Conservation (phyloP, 2,888 invertebrate genomes). For the Meta bourneti region DNA sequence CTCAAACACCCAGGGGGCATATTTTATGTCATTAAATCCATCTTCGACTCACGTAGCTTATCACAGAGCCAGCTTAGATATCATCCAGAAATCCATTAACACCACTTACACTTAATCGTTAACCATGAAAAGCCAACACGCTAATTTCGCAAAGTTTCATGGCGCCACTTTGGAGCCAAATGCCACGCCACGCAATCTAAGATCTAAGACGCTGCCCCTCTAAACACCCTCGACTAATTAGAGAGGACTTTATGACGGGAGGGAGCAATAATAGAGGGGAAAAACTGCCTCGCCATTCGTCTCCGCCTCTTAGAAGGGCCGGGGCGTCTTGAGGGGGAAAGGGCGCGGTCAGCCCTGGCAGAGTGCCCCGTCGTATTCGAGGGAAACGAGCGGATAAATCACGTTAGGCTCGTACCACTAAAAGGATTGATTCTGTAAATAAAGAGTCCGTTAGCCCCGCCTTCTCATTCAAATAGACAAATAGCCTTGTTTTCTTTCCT, state of each 20-base stretch:
- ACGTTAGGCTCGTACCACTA: conserved; percentile 36
- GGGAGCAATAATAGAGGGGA: not conserved
- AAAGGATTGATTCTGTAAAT: conserved; percentile 48
- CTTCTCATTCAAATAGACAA: not conserved
- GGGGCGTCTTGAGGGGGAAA: conserved; percentile 11
- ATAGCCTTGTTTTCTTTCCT: not conserved
- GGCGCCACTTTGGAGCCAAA: not conserved
- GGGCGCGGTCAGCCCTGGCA: conserved; percentile 48
- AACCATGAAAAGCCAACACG: not conserved
- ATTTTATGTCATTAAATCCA: too few species aligned
- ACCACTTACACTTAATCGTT: not conserved
- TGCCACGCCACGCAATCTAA: not conserved
- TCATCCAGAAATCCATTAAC: not conserved
- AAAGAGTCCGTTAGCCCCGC: conserved; percentile 28
- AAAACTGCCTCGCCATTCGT: not conserved
- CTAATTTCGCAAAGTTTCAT: not conserved
- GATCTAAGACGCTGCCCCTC: not conserved
- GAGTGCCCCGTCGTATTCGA: conserved; percentile 17
- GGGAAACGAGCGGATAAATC: conserved; percentile 41
- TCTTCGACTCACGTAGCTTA: not conserved
- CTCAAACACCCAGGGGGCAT: too few species aligned
- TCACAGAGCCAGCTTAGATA: not conserved
- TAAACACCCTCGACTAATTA: not conserved
- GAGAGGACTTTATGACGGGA: not conserved
- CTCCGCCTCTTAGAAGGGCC: not conserved